Percentiles rank a stretch among this genome's conserved stretches.
phyloP scores from a whole-genome alignment of 2,888 invertebrate species.

The Gerris lacustris region DNA sequence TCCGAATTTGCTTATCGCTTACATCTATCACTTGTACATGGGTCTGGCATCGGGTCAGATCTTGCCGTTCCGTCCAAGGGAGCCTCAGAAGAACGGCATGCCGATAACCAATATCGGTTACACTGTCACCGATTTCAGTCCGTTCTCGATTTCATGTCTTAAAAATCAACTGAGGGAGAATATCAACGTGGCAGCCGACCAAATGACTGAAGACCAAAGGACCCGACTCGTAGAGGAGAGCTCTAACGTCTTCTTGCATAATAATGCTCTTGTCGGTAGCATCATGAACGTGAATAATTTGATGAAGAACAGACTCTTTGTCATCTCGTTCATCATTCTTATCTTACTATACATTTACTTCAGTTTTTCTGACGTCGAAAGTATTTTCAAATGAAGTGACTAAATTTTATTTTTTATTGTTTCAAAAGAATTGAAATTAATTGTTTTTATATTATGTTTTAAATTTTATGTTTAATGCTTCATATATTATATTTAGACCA shows the following conservation, averaged over 20 bases:
- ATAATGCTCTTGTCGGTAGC: slow-evolving; percentile 40
- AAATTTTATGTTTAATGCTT: no score
- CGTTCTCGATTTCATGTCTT: slow-evolving; percentile 46
- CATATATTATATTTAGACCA: no score
- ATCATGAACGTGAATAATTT: no score
- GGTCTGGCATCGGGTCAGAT: slow-evolving; percentile 66
- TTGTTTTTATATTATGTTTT: no score
- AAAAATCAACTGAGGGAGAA: slow-evolving; percentile 53
- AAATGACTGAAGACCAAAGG: slow-evolving; percentile 45
- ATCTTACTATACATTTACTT: no score
- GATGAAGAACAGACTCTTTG: no score
- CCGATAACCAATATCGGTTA: slow-evolving; percentile 36
- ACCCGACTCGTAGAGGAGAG: slow-evolving; percentile 57
- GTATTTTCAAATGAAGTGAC: no score
- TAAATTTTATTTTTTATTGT: no score
- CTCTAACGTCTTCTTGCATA: slow-evolving; percentile 56
- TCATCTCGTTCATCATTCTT: no score
- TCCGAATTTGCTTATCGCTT: slow-evolving; percentile 52
- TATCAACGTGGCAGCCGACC: slow-evolving; percentile 53
- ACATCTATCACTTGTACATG: slow-evolving; percentile 66
- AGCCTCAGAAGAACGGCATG: slow-evolving; percentile 33
- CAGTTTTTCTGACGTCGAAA: no score
- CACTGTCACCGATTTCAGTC: slow-evolving; percentile 50
- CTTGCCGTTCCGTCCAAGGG: slow-evolving; percentile 51
- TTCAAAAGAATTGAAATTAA: no score